phyloP scores from a whole-genome alignment of 2,797 vertebrate species.

The Molossus molossus region DNA sequence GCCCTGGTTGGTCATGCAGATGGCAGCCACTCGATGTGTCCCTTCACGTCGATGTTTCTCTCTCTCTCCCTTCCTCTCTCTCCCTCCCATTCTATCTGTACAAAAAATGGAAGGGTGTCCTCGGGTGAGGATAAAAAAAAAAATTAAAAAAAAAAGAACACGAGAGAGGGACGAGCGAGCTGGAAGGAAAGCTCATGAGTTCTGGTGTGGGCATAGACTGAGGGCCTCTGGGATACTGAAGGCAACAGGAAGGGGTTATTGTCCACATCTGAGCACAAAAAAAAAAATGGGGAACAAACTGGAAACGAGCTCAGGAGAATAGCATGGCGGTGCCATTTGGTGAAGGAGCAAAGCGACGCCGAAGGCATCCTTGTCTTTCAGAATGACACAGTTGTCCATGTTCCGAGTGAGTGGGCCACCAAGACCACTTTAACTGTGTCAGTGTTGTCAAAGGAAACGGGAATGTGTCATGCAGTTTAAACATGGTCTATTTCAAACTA shows the following conservation, averaged over 20 bases:
- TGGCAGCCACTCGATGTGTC: too few relatives aligned
- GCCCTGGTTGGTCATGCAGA: too few relatives aligned
- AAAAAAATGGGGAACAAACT: background rate
- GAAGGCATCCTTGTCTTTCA: background rate
- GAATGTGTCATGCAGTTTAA: background rate
- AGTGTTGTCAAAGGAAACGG: background rate
- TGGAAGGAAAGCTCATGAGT: background rate
- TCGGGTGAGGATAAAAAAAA: too few relatives aligned
- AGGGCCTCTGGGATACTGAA: background rate
- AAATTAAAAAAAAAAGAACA: too few relatives aligned
- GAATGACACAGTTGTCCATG: background rate
- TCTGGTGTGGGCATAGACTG: background rate
- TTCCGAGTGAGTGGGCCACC: background rate
- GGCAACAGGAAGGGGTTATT: background rate
- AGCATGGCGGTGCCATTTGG: background rate
- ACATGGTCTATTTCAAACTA: constrained; percentile 38
- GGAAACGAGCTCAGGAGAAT: background rate
- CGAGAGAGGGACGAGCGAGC: background rate
- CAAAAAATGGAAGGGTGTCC: too few relatives aligned
- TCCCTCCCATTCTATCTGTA: too few relatives aligned
- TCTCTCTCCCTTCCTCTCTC: too few relatives aligned
- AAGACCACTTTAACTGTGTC: background rate
- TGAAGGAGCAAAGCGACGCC: background rate
- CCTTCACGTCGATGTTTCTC: too few relatives aligned
- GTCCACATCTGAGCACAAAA: background rate